Evolutionary conservation across 1,140 invertebrate species (phyloP).

Genomic region (Cydia amplana): DNA sequence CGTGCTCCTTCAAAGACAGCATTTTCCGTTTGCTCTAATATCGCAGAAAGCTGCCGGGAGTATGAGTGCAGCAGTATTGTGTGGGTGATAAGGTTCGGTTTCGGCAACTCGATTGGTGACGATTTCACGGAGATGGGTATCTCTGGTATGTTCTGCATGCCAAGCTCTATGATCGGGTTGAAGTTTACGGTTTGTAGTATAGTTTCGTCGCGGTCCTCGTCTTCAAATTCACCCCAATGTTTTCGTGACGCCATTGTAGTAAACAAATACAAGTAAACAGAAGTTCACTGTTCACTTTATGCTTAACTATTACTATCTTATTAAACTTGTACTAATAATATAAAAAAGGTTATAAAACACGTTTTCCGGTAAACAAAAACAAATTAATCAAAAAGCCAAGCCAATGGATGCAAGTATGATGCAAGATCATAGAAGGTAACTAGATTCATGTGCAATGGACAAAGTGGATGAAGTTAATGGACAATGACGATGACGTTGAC

Average conservation of each 20-base stretch:
- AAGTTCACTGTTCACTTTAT: neutral
- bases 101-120: constrained; percentile 68
- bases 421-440: no score
- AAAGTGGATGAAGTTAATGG: no score
- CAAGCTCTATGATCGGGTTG: constrained; percentile 76
- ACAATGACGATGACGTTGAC: no score
- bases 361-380: neutral
- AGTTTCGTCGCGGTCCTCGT: constrained; percentile 58
- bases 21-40: constrained; percentile 65
- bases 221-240: constrained; percentile 75
- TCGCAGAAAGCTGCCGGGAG: constrained; percentile 56
- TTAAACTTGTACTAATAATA: neutral
- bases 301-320: neutral
- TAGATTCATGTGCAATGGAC: no score
- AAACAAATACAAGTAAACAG: neutral
- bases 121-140: constrained; percentile 71
- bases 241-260: constrained; percentile 57
- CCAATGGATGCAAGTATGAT: no score
- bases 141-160: constrained; percentile 76
- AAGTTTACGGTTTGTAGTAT: constrained; percentile 73
- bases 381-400: neutral
- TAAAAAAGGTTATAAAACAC: neutral
- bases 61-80: constrained; percentile 69
- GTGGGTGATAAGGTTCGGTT: constrained; percentile 68
- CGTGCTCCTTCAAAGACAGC: constrained; percentile 60